Conservation (phyloP, 2,797 vertebrate species). For the Mionectes olivaceus region DNA sequence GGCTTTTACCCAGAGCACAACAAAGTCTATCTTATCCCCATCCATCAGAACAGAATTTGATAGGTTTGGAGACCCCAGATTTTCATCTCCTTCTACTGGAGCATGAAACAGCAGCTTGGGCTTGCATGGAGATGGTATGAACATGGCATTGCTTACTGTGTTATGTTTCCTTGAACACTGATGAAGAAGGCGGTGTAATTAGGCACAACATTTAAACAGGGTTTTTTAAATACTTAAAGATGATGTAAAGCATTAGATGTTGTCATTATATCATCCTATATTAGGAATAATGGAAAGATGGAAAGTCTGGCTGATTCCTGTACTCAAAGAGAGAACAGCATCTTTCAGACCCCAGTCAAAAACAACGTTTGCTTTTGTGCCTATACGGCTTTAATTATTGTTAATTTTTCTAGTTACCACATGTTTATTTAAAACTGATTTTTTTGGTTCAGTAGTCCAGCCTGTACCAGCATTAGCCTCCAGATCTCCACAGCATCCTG, state of each 20-base stretch:
- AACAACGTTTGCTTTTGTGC: not conserved
- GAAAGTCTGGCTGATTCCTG: not conserved
- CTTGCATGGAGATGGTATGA: not conserved
- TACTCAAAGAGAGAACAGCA: not conserved
- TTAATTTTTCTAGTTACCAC: slow-evolving; percentile 54
- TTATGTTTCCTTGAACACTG: not conserved
- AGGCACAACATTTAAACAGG: not conserved
- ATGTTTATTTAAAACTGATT: slow-evolving; percentile 50
- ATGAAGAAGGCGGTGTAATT: not conserved
- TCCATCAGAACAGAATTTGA: slow-evolving; percentile 60
- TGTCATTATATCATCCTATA: not conserved
- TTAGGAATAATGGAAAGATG: not conserved
- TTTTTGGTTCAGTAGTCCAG: slow-evolving; percentile 74
- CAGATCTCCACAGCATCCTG: slow-evolving; percentile 79
- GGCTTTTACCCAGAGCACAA: slow-evolving; percentile 67
- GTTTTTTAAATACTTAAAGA: not conserved
- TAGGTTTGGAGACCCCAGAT: slow-evolving; percentile 9
- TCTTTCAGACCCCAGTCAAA: not conserved
- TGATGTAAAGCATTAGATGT: not conserved
- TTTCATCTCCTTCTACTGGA: not conserved
- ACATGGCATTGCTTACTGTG: not conserved
- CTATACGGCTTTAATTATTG: slow-evolving; percentile 59
- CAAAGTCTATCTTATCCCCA: slow-evolving; percentile 61
- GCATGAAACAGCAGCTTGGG: not conserved
- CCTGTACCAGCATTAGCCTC: slow-evolving; percentile 73